Evolutionary conservation across 2,113 vertebrate genomes (phyloP).

Genomic region (Apeltes quadracus): DNA sequence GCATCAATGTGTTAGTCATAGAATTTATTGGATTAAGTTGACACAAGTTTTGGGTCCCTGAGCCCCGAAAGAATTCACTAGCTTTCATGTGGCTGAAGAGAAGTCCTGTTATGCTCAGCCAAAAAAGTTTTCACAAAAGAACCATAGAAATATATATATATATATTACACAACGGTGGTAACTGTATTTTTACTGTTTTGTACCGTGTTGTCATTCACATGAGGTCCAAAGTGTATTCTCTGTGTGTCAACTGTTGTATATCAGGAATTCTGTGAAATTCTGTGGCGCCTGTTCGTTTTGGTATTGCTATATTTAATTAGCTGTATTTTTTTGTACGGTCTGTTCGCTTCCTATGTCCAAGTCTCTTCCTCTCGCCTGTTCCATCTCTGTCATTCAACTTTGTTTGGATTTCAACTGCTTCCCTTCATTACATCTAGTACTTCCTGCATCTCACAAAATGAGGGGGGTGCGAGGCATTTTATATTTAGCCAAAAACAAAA

Average conservation of each 20-base stretch:
- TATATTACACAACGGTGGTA: constrained; percentile 73
- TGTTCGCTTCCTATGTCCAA: constrained; percentile 50
- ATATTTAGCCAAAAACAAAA: constrained; percentile 33
- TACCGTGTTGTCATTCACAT: constrained; percentile 79
- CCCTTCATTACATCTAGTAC: constrained; percentile 38
- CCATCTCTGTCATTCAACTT: constrained; percentile 48
- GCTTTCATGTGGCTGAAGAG: constrained; percentile 49
- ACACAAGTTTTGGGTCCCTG: constrained; percentile 6
- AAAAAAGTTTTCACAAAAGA: constrained; percentile 67
- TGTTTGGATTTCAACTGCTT: constrained; percentile 42
- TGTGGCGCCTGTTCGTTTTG: constrained; percentile 73
- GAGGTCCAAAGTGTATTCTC: constrained; percentile 78
- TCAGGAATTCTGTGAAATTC: constrained; percentile 80
- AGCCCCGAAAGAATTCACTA: constrained; percentile 13
- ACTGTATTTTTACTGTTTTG: constrained; percentile 79
- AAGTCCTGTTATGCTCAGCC: constrained; percentile 49
- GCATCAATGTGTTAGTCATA: not conserved
- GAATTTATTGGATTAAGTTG: not conserved
- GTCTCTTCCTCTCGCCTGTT: constrained; percentile 25
- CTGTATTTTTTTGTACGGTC: constrained; percentile 62
- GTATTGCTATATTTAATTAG: constrained; percentile 74
- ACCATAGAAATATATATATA: constrained; percentile 57
- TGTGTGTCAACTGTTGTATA: constrained; percentile 74
- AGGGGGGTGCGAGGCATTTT: constrained; percentile 1
- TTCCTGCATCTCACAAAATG: constrained; percentile 36